A percentile compares a stretch with the other conserved stretches of the same genome.
phyloP scores from a whole-genome alignment of 2,797 vertebrate genomes.

The Tachyglossus aculeatus region DNA sequence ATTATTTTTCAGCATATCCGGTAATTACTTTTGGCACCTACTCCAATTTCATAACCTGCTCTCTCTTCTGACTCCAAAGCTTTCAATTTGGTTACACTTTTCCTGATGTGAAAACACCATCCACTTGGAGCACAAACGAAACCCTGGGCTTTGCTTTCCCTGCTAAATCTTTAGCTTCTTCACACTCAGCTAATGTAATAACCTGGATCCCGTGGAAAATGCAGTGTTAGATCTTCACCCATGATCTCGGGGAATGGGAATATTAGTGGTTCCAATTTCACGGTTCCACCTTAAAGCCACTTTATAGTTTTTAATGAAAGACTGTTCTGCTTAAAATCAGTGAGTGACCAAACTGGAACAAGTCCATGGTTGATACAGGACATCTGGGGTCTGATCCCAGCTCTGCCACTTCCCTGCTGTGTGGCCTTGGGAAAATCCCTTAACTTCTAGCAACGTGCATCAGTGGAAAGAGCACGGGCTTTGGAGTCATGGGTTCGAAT shows the following conservation, averaged over 20 bases:
- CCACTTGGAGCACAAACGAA: slow-evolving; percentile 3
- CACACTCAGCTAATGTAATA: neutral
- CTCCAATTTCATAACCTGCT: slow-evolving; percentile 38
- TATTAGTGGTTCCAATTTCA: neutral
- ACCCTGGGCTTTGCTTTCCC: neutral
- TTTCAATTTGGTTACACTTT: slow-evolving; percentile 34
- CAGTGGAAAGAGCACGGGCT: no score
- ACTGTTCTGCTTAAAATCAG: no score
- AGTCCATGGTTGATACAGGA: no score
- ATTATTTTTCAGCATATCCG: slow-evolving; percentile 48
- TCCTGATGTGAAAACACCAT: slow-evolving; percentile 13
- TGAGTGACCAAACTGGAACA: no score
- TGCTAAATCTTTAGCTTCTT: neutral
- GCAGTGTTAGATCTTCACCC: neutral
- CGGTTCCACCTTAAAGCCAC: no score
- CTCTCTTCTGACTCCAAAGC: slow-evolving; percentile 25
- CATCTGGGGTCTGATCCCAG: no score
- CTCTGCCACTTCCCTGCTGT: no score
- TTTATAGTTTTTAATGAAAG: no score
- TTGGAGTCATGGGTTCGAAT: no score
- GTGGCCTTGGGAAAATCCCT: no score
- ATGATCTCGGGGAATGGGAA: neutral
- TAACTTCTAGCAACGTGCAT: no score
- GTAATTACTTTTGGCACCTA: slow-evolving; percentile 47
- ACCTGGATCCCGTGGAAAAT: neutral